A percentile compares a stretch with the other conserved stretches of the same genome.
These are phyloP conservation scores for Trachelus troglodyta DNA, from an alignment of 2,888 invertebrate genomes.

Conservation along the genomic window DNA sequence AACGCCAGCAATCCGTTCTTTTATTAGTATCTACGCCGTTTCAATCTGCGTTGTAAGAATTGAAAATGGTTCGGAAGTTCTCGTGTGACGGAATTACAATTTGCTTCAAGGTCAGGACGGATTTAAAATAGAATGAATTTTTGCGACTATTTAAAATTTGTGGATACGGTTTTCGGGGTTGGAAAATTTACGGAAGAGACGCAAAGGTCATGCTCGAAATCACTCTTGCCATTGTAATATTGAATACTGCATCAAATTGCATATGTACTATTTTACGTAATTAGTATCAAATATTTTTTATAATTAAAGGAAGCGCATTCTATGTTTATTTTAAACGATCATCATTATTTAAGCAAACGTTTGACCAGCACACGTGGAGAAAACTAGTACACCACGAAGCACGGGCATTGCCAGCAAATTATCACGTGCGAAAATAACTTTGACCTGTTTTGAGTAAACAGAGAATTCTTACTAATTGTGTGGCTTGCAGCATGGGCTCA, in stretches of 20 bases:
- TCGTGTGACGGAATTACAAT: not conserved
- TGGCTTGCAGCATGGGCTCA: not conserved
- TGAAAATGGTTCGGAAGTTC: not conserved
- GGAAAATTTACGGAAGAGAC: not conserved
- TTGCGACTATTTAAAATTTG: not conserved
- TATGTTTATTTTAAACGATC: not conserved
- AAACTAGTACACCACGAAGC: not conserved
- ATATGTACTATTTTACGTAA: not conserved
- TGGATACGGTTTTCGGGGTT: not conserved
- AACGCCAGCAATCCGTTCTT: not conserved
- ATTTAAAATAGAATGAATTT: conserved; percentile 6
- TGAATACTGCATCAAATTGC: not conserved
- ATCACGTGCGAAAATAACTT: conserved; percentile 43
- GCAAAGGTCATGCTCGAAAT: not conserved
- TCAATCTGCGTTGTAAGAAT: not conserved
- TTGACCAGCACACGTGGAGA: not conserved
- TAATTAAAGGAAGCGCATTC: not conserved
- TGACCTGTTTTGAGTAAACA: conserved; percentile 44
- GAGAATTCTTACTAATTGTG: conserved; percentile 22
- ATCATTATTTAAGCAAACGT: not conserved
- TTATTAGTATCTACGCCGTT: not conserved
- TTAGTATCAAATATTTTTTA: not conserved
- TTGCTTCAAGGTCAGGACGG: not conserved
- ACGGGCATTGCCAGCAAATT: conserved; percentile 13
- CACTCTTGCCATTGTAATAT: not conserved